Percentiles rank a stretch among this genome's conserved stretches.
Conservation (phyloP, 92 coral and sea anemone genomes). For the Siderastrea siderea region DNA sequence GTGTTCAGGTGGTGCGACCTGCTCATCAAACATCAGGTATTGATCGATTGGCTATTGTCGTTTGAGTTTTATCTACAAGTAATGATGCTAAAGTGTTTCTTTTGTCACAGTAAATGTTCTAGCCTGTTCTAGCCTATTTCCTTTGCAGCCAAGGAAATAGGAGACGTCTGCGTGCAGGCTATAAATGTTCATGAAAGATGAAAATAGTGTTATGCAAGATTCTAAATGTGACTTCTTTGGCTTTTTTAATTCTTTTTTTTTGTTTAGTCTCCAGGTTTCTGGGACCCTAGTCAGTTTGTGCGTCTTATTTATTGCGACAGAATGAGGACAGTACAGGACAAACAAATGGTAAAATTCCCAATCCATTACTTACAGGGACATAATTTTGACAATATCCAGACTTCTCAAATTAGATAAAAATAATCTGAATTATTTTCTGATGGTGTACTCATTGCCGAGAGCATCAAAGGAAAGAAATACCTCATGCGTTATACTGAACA, state of each 20-base stretch:
- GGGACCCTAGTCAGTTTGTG: conserved; percentile 89
- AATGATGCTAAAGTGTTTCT: background rate
- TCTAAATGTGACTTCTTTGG: no score
- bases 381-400: no score
- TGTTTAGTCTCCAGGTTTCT: conserved; percentile 64
- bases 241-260: background rate
- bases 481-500: no score
- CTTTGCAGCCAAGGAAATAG: no score
- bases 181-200: background rate
- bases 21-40: conserved; percentile 66
- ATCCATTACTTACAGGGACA: background rate
- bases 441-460: no score
- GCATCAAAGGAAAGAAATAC: no score
- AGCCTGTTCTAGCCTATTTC: no score
- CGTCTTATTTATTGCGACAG: conserved; percentile 92
- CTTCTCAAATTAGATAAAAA: no score
- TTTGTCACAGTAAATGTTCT: no score
- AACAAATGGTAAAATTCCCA: conserved; percentile 69
- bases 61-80: background rate
- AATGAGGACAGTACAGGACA: conserved; percentile 87
- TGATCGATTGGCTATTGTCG: background rate
- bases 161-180: no score
- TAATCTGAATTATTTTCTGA: background rate
- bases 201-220: background rate
- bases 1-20: conserved; percentile 98